Evolutionary conservation across 2,797 vertebrate species (phyloP), one percentile per base, ranked within the genome.

Genomic region (Acanthopagrus latus): DNA sequence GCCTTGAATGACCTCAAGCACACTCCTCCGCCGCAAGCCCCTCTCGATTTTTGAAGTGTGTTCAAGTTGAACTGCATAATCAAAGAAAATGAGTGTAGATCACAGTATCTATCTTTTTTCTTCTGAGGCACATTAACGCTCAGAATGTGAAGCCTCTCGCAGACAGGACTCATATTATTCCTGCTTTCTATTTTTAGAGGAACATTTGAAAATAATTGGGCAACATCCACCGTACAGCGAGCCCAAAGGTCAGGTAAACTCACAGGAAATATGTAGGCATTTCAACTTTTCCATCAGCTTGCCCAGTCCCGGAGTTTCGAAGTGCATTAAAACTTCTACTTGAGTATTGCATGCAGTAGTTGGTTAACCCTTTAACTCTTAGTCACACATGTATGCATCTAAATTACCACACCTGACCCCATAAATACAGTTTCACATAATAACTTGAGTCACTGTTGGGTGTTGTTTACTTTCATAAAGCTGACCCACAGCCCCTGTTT

Each of bases 131-230:
- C 16, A 64, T 65, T 54, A 48, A 77, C 17, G 55, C 46, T 81
- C 38, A 20, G 52, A 64, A 1, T 0, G 33, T 10, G 14, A 17
- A 23, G 0, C 6, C 54, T 74, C 29, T 27, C 4, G 4, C 60
- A 65, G 38, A 65, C n/a, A 4, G 47, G 33, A 55, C 50, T 27
- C 2, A 18, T 8, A 67, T 33, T 63, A 57, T 54, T 50, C 12
- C 33, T 54, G 54, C 23, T 52, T 33, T 65, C 67, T 83, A 78
- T 81, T 80, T 80, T 60, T 21, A 41, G 76, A 74, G 70, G 41
- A 86, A 62, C 54, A 74, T 78, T 82, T 82, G 51, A 84, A 80
- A 84, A 71, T 87, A 86, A 89, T 87, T 88, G 85, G 55, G 43
- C 68, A 67, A 54, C 51, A 71, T 74, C 21, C 38, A 16, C n/a